phyloP scores from a whole-genome alignment of 2,797 vertebrate genomes.

The Taenioides sp. region DNA sequence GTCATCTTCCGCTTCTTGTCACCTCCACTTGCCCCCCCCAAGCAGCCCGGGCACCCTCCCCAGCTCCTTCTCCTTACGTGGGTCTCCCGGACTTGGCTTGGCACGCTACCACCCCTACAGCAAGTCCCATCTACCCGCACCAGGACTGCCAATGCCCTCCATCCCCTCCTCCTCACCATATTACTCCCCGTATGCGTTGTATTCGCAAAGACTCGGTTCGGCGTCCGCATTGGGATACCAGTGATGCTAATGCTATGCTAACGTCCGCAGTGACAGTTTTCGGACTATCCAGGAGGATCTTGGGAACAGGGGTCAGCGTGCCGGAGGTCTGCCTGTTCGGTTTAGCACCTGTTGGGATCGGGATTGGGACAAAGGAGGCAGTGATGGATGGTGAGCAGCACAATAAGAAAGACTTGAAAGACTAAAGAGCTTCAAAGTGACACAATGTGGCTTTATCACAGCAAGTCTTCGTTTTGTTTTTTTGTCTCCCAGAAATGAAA shows the following conservation, averaged over 20 bases:
- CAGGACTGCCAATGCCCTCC: constrained; percentile 88
- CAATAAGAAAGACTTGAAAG: constrained; percentile 52
- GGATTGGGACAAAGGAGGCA: constrained; percentile 53
- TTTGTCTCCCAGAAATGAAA: constrained; percentile 68
- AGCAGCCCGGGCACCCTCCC: constrained; percentile 85
- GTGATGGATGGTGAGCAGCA: constrained; percentile 46
- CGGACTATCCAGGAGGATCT: constrained; percentile 45
- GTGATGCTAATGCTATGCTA: constrained; percentile 53
- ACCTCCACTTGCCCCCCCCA: constrained; percentile 91
- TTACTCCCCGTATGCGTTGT: constrained; percentile 95
- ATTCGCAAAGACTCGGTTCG: constrained; percentile 94
- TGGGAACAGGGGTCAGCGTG: constrained; percentile 27
- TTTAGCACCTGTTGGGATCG: constrained; percentile 71
- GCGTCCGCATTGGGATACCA: constrained; percentile 95
- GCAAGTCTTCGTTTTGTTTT: constrained; percentile 49
- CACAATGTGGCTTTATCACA: constrained; percentile 59
- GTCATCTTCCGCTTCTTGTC: constrained; percentile 81
- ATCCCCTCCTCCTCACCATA: constrained; percentile 88
- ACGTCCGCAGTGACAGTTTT: constrained; percentile 37
- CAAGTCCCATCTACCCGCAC: constrained; percentile 89
- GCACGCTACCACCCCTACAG: constrained; percentile 95
- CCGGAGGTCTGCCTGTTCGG: constrained; percentile 51
- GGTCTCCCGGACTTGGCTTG: constrained; percentile 89
- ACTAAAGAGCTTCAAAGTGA: constrained; percentile 55
- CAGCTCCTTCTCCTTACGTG: constrained; percentile 89